Base-by-base conservation (phyloP, 2,797 vertebrate species). In the Cephalopachus bancanus region DNA sequence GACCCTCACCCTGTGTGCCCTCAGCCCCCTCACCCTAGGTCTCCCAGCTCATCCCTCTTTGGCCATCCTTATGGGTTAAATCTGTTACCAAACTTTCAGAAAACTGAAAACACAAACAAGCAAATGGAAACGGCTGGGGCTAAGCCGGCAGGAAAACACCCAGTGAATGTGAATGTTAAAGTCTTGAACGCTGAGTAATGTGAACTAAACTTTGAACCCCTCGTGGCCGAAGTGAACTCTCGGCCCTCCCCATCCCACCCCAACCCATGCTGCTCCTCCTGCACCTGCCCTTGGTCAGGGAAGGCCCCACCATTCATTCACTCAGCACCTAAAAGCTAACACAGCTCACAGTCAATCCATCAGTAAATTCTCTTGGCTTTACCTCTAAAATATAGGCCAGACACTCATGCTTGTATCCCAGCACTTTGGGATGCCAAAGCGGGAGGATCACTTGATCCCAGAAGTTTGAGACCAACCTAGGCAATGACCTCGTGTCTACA, bases 241-340 rank as follows among this genome's bases (percentile, higher is more conserved):
- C 4, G 3, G 5, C 7, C 28, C 16, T 59, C 7, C 17, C 55
- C 7, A 60, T 7, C 14, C 57, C 9, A 10, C 28, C 19, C 12
- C 6, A 12, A 7, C 12, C 11, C 26, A 1, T 1, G 7, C 76
- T 14, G 15, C 72, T 24, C 22, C 44, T 59, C 33, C 22, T 8
- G 59, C 28, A 22, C 2, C 0, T 0, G 12, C 20, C 6, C 12
- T 7, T 8, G 0, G 28, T 19, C 30, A 51, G 4, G 55, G 15
- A 69, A 19, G 28, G 26, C 2, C 5, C 60, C 67, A 44, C 6
- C 44, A 44, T 65, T 44, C 51, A 14, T 69, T 59, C 4, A 1
- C 83, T 64, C 67, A 26, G 24, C 0, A 0, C 10, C 79, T 37
- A 6, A 81, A n/a, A 30, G 10, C 10, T 75, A 71, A 10, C n/a